Evolutionary conservation across 2,113 vertebrate genomes (phyloP).

Genomic region (Macrotus californicus): DNA sequence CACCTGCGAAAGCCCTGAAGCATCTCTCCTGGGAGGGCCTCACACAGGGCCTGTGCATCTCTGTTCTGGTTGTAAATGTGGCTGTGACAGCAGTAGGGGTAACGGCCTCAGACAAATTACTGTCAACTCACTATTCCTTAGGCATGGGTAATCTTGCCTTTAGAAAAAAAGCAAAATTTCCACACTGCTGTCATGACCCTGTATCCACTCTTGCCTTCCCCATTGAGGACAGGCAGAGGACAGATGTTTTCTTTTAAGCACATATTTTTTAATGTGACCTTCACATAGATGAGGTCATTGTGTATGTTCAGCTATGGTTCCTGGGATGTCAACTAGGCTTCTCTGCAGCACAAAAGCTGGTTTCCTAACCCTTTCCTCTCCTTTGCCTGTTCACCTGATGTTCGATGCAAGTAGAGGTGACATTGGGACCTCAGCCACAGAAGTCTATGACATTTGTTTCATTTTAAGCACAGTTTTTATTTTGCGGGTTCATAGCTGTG

Average conservation of each 20-base stretch:
- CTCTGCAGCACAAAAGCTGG: fast-evolving
- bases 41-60: not conserved
- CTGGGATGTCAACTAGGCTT: not conserved
- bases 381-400: not conserved
- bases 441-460: no score
- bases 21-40: fast-evolving
- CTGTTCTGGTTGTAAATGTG: not conserved
- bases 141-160: not conserved
- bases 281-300: fast-evolving
- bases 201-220: no score
- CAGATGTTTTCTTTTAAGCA: not conserved
- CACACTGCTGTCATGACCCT: fast-evolving
- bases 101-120: not conserved
- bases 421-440: not conserved
- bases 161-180: not conserved
- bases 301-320: no score
- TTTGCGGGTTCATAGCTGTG: not conserved
- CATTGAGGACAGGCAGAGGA: not conserved
- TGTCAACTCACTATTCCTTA: not conserved
- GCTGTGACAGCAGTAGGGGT: not conserved
- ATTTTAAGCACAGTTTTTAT: not conserved
- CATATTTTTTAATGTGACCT: not conserved
- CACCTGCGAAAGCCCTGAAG: not conserved
- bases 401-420: not conserved
- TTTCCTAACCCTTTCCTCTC: fast-evolving